Evolutionary conservation across 2,888 invertebrate genomes (phyloP).

Genomic region (Dascillus cervinus): DNA sequence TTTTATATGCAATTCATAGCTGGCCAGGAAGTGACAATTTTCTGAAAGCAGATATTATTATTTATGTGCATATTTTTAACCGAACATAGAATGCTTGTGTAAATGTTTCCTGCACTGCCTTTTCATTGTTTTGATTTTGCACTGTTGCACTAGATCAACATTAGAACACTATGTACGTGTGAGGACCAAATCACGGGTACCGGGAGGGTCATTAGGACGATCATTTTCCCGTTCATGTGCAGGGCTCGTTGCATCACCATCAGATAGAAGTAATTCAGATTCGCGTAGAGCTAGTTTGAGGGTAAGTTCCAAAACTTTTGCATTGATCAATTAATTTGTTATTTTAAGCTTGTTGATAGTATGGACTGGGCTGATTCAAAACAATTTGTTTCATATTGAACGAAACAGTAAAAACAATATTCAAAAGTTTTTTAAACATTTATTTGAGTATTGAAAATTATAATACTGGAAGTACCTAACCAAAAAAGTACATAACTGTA

Average conservation of each 20-base stretch:
- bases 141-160: conserved; percentile 40
- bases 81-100: conserved; percentile 40
- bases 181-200: conserved; percentile 56
- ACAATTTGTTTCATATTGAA: too few species aligned
- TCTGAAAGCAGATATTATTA: background rate
- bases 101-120: conserved; percentile 31
- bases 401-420: too few species aligned
- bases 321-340: too few species aligned
- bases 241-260: conserved; percentile 42
- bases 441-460: too few species aligned
- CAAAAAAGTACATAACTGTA: too few species aligned
- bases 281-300: conserved; percentile 52
- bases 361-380: too few species aligned
- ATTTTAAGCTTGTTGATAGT: too few species aligned
- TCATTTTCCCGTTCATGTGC: conserved; percentile 59
- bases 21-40: background rate
- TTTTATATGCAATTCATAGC: too few species aligned
- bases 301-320: too few species aligned
- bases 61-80: too few species aligned
- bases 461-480: too few species aligned
- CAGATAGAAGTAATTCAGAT: conserved; percentile 39
- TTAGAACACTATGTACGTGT: conserved; percentile 48
- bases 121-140: conserved; percentile 35
- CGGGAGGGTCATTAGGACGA: conserved; percentile 57
- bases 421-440: too few species aligned